Conservation (phyloP, 2,797 vertebrate species). For the Heterohyrax brucei region DNA sequence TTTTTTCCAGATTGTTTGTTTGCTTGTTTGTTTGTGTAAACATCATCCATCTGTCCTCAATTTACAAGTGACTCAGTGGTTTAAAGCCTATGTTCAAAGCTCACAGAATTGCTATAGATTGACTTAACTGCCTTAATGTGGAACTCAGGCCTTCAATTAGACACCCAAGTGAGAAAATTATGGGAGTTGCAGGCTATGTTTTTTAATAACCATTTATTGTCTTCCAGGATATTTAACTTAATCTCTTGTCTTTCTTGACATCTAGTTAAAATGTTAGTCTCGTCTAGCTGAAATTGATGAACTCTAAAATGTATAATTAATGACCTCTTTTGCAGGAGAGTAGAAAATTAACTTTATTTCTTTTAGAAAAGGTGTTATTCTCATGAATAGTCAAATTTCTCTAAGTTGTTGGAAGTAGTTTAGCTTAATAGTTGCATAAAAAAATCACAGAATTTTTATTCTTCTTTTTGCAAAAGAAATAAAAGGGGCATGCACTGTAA, state of each 20-base stretch:
- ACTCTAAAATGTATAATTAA: conserved; percentile 89
- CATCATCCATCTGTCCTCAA: conserved; percentile 81
- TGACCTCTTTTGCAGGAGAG: conserved; percentile 87
- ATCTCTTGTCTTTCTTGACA: conserved; percentile 86
- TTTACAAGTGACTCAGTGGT: conserved; percentile 78
- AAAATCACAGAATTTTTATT: conserved; percentile 85
- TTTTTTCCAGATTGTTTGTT: conserved; percentile 66
- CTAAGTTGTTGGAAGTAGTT: conserved; percentile 86
- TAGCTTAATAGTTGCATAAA: conserved; percentile 85
- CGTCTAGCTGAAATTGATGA: conserved; percentile 86
- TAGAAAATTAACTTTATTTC: conserved; percentile 88
- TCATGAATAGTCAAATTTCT: conserved; percentile 88
- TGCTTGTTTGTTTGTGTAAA: conserved; percentile 59
- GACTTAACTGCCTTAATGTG: conserved; percentile 76
- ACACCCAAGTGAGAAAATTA: conserved; percentile 81
- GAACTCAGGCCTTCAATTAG: conserved; percentile 75
- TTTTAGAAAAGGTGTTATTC: conserved; percentile 88
- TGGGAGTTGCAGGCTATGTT: conserved; percentile 80
- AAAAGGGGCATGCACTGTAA: conserved; percentile 74
- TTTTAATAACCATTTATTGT: conserved; percentile 87
- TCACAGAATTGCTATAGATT: conserved; percentile 71
- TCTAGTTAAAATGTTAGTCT: conserved; percentile 88
- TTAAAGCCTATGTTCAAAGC: conserved; percentile 84
- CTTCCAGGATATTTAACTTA: conserved; percentile 84
- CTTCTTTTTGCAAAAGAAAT: conserved; percentile 85